Evolutionary conservation across 2,797 vertebrate species (phyloP), one percentile per base, ranked within the genome.

Genomic region (Lepilemur septentrionalis): DNA sequence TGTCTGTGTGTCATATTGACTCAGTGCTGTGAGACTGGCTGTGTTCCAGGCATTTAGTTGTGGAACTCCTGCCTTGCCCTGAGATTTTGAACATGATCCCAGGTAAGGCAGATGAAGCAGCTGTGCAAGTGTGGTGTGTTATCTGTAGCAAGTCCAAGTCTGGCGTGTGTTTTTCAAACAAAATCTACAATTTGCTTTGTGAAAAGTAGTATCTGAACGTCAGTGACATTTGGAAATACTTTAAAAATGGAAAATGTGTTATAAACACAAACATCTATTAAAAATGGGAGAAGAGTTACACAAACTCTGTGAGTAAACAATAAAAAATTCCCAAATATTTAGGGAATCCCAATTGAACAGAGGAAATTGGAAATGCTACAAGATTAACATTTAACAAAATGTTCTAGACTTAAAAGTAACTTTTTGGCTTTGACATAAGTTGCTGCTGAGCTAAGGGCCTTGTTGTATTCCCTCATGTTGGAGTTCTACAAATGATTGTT

Each of bases 161-260:
- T 97, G 86, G 82, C 94, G 85, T 92, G 95, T 91, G 76, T 94
- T 97, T 97, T 97, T 89, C 81, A 95, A 95, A 84, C 83, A 96
- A 91, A 35, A 1, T 81, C 79, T 93, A 50, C 69, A 90, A 86
- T 32, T 89, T 95, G 57, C n/a, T 92, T 91, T 90, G 55, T 79
- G 30, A 92, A 95, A 95, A 78, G 43, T 85, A 83, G 69, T 82
- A 88, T 94, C 89, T 91, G 50, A 96, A 96, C 88, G 82, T 76
- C 35, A 93, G 55, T 91, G 69, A 95, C 38, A 7, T 89, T 91
- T 97, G 32, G 89, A 96, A 92, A 93, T 28, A 75, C 35, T 55
- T 76, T 32, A 83, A 84, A 87, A 94, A 95, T 59, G 52, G 23
- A 82, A 97, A 82, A 76, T 3, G 5, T 96, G 69, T 48, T 86